Percentiles rank a stretch among this genome's conserved stretches.
Evolutionary conservation across 2,888 invertebrate genomes (phyloP).

Genomic region (Synergus gifuensis): DNA sequence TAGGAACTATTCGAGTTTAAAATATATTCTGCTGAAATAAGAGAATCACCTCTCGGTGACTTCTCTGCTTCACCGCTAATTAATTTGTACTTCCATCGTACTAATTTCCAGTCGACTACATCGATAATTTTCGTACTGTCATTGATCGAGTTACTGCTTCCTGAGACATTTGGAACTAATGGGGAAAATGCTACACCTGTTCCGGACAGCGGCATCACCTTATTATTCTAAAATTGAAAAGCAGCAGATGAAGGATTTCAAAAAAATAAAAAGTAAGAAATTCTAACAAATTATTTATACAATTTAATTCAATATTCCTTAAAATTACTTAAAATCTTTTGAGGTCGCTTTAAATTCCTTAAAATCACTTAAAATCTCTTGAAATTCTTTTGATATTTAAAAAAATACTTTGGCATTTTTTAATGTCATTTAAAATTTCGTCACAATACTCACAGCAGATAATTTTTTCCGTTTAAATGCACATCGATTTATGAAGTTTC

Average conservation of each 20-base stretch:
- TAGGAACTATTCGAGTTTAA: constrained; percentile 45
- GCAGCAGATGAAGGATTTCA: neutral
- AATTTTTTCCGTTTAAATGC: neutral
- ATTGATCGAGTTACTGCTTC: constrained; percentile 56
- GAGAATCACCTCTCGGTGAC: constrained; percentile 55
- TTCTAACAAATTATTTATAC: no score
- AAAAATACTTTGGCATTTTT: no score
- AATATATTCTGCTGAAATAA: constrained; percentile 21
- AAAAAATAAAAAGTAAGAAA: neutral
- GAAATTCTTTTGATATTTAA: no score
- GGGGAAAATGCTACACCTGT: constrained; percentile 65
- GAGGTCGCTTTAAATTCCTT: no score
- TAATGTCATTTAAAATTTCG: no score
- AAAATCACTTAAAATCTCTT: no score
- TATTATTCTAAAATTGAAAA: constrained; percentile 67
- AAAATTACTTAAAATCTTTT: no score
- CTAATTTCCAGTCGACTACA: constrained; percentile 78
- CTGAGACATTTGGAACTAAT: constrained; percentile 70
- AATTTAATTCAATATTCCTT: no score
- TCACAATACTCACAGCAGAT: neutral
- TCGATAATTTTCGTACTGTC: constrained; percentile 70
- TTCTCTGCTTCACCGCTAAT: constrained; percentile 74
- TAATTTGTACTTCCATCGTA: constrained; percentile 77
- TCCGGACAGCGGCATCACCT: constrained; percentile 68
- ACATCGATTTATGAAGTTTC: constrained; percentile 7